A percentile compares a stretch with the other conserved stretches of the same genome.
Conservation (phyloP, 30 jellyfish, hydroid and myxozoan species). For the Mastigias papua region DNA sequence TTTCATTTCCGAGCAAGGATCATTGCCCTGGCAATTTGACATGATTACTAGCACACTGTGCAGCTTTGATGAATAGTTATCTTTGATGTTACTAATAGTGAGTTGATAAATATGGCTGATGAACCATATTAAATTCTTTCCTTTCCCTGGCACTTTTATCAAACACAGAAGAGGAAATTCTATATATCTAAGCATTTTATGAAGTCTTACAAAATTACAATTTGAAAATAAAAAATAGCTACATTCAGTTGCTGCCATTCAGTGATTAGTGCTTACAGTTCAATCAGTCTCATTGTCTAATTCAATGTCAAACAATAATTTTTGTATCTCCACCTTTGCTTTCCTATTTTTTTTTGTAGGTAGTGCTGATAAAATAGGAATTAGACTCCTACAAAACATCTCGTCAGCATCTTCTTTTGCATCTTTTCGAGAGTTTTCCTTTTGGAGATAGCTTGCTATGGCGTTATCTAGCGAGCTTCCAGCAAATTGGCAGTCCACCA, state of each 20-base stretch:
- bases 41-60: neutral
- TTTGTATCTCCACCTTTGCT: slow-evolving; percentile 31
- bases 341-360: slow-evolving; percentile 15
- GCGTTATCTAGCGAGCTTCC: neutral
- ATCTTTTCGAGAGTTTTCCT: neutral
- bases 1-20: slow-evolving; percentile 58
- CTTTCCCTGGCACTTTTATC: too few species aligned
- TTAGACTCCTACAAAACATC: neutral
- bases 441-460: neutral
- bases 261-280: too few species aligned
- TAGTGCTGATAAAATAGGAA: slow-evolving; percentile 9
- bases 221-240: too few species aligned
- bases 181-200: neutral
- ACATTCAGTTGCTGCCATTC: too few species aligned
- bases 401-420: neutral
- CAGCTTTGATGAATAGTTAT: neutral
- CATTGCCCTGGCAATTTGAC: slow-evolving; percentile 69
- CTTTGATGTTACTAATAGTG: too few species aligned
- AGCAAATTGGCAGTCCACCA: neutral
- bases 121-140: neutral
- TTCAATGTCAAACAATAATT: neutral
- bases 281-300: neutral
- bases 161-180: neutral
- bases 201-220: too few species aligned
- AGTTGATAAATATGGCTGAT: too few species aligned